Base-by-base conservation (phyloP, 2,113 vertebrate genomes). In the Anhinga anhinga region DNA sequence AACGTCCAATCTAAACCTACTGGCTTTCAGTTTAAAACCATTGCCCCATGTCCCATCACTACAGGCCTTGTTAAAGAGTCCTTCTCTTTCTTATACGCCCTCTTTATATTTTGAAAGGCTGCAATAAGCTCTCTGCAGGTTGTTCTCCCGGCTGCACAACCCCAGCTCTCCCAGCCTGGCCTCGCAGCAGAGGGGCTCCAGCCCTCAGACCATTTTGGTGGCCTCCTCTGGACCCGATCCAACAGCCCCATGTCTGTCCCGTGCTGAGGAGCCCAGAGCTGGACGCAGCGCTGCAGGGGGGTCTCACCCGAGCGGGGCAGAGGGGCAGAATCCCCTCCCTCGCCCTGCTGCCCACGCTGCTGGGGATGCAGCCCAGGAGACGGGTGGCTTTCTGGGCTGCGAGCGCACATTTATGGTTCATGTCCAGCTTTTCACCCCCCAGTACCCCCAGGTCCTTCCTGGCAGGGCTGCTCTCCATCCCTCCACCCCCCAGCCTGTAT, bases 341-440 rank as follows among this genome's bases (percentile, higher is more conserved):
- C 2, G 1, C 0, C 61, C 32, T 15, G 21, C 49, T 50, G 77
- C 3, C 23, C 74, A 38, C 3, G 1, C 27, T 42, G 29, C 44
- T 34, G 14, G 10, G 10, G n/a, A 58, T 13, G 22, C 44, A 38
- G 63, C 73, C 50, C 27, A 45, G 38, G 47, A 13, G 0, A 19
- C 0, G 1, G 15, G 0, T 30, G 52, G 44, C 25, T 14, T 49
- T 22, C 45, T 59, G 36, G 25, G 73, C 32, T 49, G 36, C 2
- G 3, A 67, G 42, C 0, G 2, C 30, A 21, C 10, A 7, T 15
- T 45, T 44, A 21, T 0, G 0, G 27, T 2, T 49, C 6, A 1
- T 7, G 3, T 14, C 4, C 7, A 19, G 3, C 5, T 40, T 27
- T 7, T 55, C 20, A 11, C 1, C 34, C 22, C 7, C 9, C 25